phyloP scores from a whole-genome alignment of 1,140 invertebrate species.

The Apocrypta bakeri region DNA sequence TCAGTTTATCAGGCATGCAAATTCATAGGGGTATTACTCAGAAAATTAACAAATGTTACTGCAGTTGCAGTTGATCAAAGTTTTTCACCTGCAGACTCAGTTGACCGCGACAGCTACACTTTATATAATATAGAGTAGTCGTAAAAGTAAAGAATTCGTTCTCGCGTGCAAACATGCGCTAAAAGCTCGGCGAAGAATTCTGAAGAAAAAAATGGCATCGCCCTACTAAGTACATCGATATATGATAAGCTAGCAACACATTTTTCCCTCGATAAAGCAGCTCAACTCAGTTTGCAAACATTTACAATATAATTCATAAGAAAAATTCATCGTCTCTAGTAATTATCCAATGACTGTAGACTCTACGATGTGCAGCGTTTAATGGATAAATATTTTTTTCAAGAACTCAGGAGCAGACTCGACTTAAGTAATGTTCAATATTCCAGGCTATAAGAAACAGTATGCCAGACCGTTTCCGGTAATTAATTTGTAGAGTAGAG shows the following conservation, averaged over 20 bases:
- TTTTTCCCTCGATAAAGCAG: not conserved
- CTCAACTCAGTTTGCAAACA: not conserved
- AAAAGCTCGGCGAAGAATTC: not conserved
- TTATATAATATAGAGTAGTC: constrained; percentile 10
- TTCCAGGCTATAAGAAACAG: no score
- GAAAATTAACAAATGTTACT: no score
- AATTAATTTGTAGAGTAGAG: not conserved
- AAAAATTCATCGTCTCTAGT: not conserved
- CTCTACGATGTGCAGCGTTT: no score
- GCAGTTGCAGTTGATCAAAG: not conserved
- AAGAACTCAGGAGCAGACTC: no score
- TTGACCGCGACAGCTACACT: not conserved
- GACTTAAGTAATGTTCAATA: no score
- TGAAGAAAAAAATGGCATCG: not conserved
- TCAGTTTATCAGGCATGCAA: no score
- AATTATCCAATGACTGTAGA: no score
- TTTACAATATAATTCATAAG: not conserved
- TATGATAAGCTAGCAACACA: not conserved
- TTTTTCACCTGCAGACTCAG: not conserved
- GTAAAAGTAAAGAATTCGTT: constrained; percentile 10
- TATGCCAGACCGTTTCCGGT: not conserved
- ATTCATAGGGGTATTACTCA: no score
- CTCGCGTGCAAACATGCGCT: constrained; percentile 6
- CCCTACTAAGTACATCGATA: not conserved
- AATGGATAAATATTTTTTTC: no score